These are phyloP conservation scores for Lepidocyrtinus sp. DNA, from an alignment of 2,888 invertebrate species.

Conservation along the genomic window DNA sequence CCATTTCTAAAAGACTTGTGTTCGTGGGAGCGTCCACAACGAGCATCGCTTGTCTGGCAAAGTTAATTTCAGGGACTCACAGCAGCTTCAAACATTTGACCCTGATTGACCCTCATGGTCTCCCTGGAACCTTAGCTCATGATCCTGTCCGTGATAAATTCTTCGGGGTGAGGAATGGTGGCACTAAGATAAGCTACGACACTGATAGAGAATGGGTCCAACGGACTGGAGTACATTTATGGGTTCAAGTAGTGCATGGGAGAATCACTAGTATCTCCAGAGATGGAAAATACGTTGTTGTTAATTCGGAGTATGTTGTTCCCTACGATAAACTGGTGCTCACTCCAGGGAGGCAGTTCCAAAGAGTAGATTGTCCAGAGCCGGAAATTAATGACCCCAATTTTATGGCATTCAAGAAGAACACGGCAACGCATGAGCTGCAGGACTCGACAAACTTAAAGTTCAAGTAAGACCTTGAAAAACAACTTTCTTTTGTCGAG, in stretches of 20 bases:
- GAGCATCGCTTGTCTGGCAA: conserved; percentile 78
- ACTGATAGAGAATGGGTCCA: conserved; percentile 73
- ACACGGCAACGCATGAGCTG: conserved; percentile 47
- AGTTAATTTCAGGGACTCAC: conserved; percentile 75
- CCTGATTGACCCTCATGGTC: conserved; percentile 79
- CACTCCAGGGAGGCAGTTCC: conserved; percentile 66
- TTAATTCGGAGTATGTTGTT: conserved; percentile 71
- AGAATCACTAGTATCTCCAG: conserved; percentile 77
- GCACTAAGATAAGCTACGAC: conserved; percentile 76
- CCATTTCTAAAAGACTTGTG: conserved; percentile 78
- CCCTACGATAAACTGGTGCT: conserved; percentile 67
- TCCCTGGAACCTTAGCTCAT: conserved; percentile 74
- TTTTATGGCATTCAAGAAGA: conserved; percentile 57
- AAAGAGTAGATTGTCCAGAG: conserved; percentile 63
- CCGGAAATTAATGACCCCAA: conserved; percentile 66
- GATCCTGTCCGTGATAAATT: conserved; percentile 73
- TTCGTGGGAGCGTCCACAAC: conserved; percentile 80
- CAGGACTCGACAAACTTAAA: conserved; percentile 34
- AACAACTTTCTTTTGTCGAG: neutral
- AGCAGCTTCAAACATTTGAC: conserved; percentile 81
- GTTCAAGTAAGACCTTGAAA: conserved; percentile 41
- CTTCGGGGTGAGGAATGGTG: conserved; percentile 76
- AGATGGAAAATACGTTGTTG: conserved; percentile 76
- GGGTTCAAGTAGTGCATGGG: conserved; percentile 79
- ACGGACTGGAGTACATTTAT: conserved; percentile 75